Conservation (phyloP, 1,140 invertebrate species). For the Neodiprion virginianus region DNA sequence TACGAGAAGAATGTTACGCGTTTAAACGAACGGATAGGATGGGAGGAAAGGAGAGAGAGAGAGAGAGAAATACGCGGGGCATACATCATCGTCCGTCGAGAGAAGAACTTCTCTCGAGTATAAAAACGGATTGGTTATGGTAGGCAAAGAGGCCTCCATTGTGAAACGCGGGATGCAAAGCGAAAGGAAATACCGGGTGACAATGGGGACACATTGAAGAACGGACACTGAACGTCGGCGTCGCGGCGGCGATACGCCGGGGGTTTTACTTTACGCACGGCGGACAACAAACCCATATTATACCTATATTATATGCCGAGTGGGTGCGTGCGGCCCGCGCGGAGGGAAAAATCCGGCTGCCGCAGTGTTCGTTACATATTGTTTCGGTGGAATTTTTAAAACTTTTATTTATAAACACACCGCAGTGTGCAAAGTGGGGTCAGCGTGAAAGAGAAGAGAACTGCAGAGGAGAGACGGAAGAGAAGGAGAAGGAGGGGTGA, state of each 20-base stretch:
- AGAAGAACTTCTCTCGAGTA: neutral
- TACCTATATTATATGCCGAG: neutral
- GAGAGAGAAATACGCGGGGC: neutral
- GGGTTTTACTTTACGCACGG: neutral
- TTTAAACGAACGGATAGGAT: too few species aligned
- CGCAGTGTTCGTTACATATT: neutral
- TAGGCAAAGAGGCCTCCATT: conserved; percentile 11
- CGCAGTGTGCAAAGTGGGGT: conserved; percentile 37
- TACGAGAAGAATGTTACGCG: conserved; percentile 5
- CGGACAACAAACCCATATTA: neutral
- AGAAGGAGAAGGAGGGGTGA: neutral
- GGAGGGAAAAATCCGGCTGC: neutral
- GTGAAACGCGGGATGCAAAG: conserved; percentile 25
- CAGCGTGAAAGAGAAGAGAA: conserved; percentile 6
- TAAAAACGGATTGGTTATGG: conserved; percentile 25
- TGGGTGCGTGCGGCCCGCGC: neutral
- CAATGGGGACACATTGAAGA: neutral
- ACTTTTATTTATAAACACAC: conserved; percentile 39
- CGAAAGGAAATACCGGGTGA: conserved; percentile 33
- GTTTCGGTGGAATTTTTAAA: conserved; percentile 23
- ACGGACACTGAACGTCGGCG: neutral
- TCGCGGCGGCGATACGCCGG: neutral
- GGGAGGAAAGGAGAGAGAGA: neutral
- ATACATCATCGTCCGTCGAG: conserved; percentile 16
- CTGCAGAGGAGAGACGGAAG: neutral